Evolutionary conservation across 2,888 invertebrate genomes (phyloP), one percentile per base, ranked within the genome.

Genomic region (Drosophila mimica): DNA sequence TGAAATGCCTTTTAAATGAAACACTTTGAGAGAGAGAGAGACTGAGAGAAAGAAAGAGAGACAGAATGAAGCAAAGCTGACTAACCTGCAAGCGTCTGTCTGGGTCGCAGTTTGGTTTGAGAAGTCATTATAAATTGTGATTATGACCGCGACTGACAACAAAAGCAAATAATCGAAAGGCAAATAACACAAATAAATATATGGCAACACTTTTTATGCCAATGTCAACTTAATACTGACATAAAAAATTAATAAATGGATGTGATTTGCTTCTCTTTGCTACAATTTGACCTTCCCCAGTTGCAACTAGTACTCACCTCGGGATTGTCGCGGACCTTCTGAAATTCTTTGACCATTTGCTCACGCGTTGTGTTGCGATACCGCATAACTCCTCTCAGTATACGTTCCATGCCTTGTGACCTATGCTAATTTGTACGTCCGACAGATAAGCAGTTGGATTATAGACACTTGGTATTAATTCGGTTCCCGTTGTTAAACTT

Each of bases 321-420:
- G 30, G 98, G 98, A 94, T 98, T 95, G 94, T 98, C 96, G 92
- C 95, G 95, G 82, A 99, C 97, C 95, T 96, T 94, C 93, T 97
- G 94, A 94, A 99, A 99, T 93, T 99, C 98, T 94, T 97, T 96
- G 38, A 99, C 97, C 98, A 98, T 98, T 90, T 95, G 95, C 72
- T 96, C 95, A 79, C 97, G 95, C 81, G 97, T 96, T 66, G 96
- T 95, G 74, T 96, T 95, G 71, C 98, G 95, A 93, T 98, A 99
- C 90, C 96, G 95, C 96, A 98, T 97, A 63, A 98, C 96, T 60
- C 98, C 98, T 92, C 96, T 95, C 81, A 98, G 94, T 92, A 98
- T 97, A 93, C 96, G 95, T 90, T 98, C 97, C 97, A 98, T 98
- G 17, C 53, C 40, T 53, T 20, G 13, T 31, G 17, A 28, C 48